Evolutionary conservation across 2,888 invertebrate species (phyloP), one percentile per base, ranked within the genome.

Genomic region (Tipula confusa): DNA sequence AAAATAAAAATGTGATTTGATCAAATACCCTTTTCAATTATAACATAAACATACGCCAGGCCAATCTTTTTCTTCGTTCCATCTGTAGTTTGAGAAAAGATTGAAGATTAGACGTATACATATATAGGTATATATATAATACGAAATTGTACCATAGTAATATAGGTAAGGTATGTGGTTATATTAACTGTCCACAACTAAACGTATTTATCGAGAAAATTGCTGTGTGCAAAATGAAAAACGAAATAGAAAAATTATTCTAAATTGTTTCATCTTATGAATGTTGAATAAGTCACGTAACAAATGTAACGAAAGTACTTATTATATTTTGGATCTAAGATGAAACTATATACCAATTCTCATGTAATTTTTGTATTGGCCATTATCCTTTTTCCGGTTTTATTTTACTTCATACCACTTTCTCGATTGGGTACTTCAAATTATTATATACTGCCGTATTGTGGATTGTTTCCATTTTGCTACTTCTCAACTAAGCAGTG

Each of bases 231-330:
- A 24, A 64, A 64, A 3, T 24, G 64, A 64, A 48, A 48, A 48
- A 18, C 15, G 18, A 48, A 48, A 6, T 64, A 24, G 64, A 64
- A 64, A 64, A 64, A 64, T 33, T 64, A 18, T 48, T 48, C 48
- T 48, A 64, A 64, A 64, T 64, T 64, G 64, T 64, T 64, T 64
- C 64, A 64, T 64, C 64, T 64, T 24, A 64, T 64, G 64, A 64
- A 64, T 64, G 64, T 64, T 24, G 64, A 24, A 64, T 64, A 64
- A 24, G 64, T 64, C 64, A 64, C 64, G 64, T 64, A 64, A 64
- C 64, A 24, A 64, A 64, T 24, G 64, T 24, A 64, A 18, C 48
- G 48, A 48, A 15, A 48, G 48, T 24, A 64, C 24, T n/a, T 64
- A 24, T 24, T 43, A 43, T n/a, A 43, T 43, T 1, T 64, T 18